Evolutionary conservation across 2,888 invertebrate species (phyloP), one percentile per base, ranked within the genome.

Genomic region (Patella caerulea): DNA sequence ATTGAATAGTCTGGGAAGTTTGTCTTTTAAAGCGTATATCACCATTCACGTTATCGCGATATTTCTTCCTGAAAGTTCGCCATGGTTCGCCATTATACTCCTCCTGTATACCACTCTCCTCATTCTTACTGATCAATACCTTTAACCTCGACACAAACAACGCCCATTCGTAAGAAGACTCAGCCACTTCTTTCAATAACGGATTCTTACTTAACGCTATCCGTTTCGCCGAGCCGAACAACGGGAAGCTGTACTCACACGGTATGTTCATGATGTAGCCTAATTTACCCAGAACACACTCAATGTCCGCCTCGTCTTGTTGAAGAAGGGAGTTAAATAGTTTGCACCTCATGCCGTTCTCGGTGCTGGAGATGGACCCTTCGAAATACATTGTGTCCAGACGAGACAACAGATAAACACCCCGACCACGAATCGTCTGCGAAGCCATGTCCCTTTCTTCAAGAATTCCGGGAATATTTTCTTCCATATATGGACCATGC

Each of bases 31-130:
- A 45, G 45, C 45, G 45, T 45, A 45, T 9, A 45, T 45, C 45
- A 9, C 45, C 45, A 45, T 53, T 70, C 34, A 76, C 70, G 53
- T 75, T 76, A 17, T 72, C 52, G 19, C 84, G 74, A 75, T 84
- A 84, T 29, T 78, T 75, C 34, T 80, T 80, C 17, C 84, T 74
- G 72, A 82, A 74, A 55, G 78, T 79, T 19, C 82, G 78, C 85
- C 85, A 85, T 11, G 81, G 84, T 78, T 79, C 81, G 56, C 81
- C 80, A 77, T 79, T 78, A 78, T 78, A 80, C 74, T 84, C 83
- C 71, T 79, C 83, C 54, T 81, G 45, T 74, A 80, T 81, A 80
- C 78, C 76, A 70, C 17, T 77, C 81, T 82, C 82, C 78, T 53
- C 54, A 4, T 52, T n/a, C 12, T 82, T 82, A 45, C 78, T 77